These are phyloP conservation scores for Egretta garzetta DNA, from an alignment of 2,113 vertebrate genomes.

Conservation along the genomic window DNA sequence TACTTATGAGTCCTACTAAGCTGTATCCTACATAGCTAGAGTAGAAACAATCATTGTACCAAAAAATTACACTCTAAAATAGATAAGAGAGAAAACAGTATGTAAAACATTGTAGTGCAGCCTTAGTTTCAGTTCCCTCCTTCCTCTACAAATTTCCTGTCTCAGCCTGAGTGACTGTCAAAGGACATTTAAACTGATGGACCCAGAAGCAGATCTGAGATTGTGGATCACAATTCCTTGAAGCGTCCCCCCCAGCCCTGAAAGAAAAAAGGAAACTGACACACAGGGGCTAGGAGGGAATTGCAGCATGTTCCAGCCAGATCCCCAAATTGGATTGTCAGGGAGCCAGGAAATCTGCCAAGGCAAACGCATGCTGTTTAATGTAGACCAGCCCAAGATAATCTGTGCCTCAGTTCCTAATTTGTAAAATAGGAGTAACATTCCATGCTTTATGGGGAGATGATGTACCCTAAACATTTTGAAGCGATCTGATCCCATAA, in stretches of 20 bases:
- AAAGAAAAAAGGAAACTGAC: constrained; percentile 1
- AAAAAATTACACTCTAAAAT: neutral
- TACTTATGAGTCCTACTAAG: neutral
- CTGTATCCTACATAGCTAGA: neutral
- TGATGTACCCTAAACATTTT: neutral
- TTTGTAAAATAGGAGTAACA: neutral
- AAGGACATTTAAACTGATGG: neutral
- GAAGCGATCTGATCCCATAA: neutral
- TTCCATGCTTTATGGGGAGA: neutral
- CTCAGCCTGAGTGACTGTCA: neutral
- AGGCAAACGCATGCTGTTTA: constrained; percentile 30
- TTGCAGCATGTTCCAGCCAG: neutral
- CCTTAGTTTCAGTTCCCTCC: neutral
- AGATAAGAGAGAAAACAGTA: neutral
- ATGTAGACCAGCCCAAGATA: neutral
- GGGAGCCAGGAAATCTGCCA: constrained; percentile 37
- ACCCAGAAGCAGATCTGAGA: neutral
- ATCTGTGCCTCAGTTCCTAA: constrained; percentile 2
- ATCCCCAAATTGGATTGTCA: constrained; percentile 9
- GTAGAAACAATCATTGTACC: neutral
- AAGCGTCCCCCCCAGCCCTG: neutral
- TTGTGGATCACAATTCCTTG: neutral
- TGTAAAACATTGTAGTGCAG: neutral
- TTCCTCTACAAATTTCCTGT: neutral
- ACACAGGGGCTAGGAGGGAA: neutral